Evolutionary conservation across 2,888 invertebrate genomes (phyloP), one percentile per base, ranked within the genome.

Genomic region (Mimumesa dahlbomi): DNA sequence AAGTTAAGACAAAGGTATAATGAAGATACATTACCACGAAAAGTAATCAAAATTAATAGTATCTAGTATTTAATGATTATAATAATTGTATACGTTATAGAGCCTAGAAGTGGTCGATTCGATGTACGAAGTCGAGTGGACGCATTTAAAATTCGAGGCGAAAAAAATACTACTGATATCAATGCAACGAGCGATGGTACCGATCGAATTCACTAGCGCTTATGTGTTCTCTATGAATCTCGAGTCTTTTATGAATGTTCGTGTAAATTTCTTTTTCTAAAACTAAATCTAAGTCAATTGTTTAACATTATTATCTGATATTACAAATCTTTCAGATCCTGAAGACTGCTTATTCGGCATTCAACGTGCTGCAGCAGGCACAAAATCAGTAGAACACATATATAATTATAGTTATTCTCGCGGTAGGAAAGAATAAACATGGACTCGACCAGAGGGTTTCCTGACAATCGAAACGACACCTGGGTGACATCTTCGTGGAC

Each of bases 1-100:
- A 85, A 50, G 69, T 85, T 1, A 69, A 58, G 2, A n/a, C 73
- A 9, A 66, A 75, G 69, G 73, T 76, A 13, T 1, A 19, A 3
- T 21, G 0, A 3, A 31, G 13, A 52, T 40, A n/a, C n/a, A 38
- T 1, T 11, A 9, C 1, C 2, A 3, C 7, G 1, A 14, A 29
- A 5, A n/a, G n/a, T n/a, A n/a, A n/a, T n/a, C n/a, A n/a, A n/a
- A n/a, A n/a, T n/a, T n/a, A n/a, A n/a, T n/a, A n/a, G n/a, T 5
- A n/a, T 45, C 25, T 40, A 13, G 6, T 45, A 14, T 46, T n/a
- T 2, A 21, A 13, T 42, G 0, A n/a, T n/a, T n/a, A n/a, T n/a
- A n/a, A n/a, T n/a, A n/a, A n/a, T n/a, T n/a, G n/a, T n/a, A n/a
- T n/a, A n/a, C n/a, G n/a, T n/a, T n/a, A n/a, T 18, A 75, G 75